These are phyloP conservation scores for Himalopsyche kuldschensis DNA, from an alignment of 2,888 invertebrate genomes.

Conservation along the genomic window DNA sequence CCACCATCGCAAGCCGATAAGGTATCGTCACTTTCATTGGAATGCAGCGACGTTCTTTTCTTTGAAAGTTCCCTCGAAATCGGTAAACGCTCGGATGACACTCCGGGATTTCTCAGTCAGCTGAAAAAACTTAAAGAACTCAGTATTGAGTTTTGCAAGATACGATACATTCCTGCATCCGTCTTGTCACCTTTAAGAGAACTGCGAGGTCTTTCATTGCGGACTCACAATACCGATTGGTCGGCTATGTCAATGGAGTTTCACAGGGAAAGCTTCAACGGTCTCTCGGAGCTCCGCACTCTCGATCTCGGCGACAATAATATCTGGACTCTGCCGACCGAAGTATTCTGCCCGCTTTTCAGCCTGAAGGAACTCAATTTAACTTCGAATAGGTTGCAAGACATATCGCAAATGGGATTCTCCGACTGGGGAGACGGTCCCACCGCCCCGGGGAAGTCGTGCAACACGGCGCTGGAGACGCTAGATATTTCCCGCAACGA, in stretches of 20 bases:
- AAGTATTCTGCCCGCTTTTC: slow-evolving; percentile 72
- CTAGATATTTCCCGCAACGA: slow-evolving; percentile 77
- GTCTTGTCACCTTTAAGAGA: slow-evolving; percentile 69
- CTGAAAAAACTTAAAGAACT: slow-evolving; percentile 69
- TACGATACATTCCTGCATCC: slow-evolving; percentile 71
- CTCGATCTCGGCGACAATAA: slow-evolving; percentile 77
- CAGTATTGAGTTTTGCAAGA: slow-evolving; percentile 75
- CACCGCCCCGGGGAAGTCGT: slow-evolving; percentile 67
- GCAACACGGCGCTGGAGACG: slow-evolving; percentile 69
- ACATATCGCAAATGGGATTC: slow-evolving; percentile 74
- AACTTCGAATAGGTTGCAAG: slow-evolving; percentile 76
- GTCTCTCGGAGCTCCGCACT: slow-evolving; percentile 66
- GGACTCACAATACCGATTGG: slow-evolving; percentile 80
- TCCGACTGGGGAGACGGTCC: slow-evolving; percentile 73
- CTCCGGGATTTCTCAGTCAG: slow-evolving; percentile 61
- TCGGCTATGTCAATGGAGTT: slow-evolving; percentile 77
- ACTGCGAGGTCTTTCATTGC: slow-evolving; percentile 66
- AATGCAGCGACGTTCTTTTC: slow-evolving; percentile 73
- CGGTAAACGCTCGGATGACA: slow-evolving; percentile 54
- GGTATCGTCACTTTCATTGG: slow-evolving; percentile 67
- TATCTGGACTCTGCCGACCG: slow-evolving; percentile 73
- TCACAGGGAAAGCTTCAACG: slow-evolving; percentile 70
- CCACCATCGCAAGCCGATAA: slow-evolving; percentile 69
- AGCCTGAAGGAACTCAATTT: slow-evolving; percentile 71
- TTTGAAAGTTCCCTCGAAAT: slow-evolving; percentile 71